These are phyloP conservation scores for Slavum lentiscoides DNA, from an alignment of 2,888 invertebrate genomes.

Conservation along the genomic window DNA sequence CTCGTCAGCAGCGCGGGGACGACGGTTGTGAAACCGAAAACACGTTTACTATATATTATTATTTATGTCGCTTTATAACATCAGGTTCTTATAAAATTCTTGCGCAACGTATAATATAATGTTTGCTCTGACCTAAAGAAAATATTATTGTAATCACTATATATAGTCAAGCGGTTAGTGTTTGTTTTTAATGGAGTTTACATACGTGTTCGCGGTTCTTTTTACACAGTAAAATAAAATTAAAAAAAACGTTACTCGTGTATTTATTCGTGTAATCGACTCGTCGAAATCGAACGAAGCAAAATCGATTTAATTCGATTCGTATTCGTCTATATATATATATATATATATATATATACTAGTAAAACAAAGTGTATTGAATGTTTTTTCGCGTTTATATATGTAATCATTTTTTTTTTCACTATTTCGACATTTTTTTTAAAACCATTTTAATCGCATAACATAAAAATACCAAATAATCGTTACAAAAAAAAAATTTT, in stretches of 20 bases:
- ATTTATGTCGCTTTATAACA: neutral
- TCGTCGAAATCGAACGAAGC: neutral
- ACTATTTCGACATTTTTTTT: too few relatives aligned
- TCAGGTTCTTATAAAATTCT: neutral
- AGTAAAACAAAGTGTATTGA: neutral
- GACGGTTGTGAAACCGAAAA: neutral
- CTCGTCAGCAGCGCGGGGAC: neutral
- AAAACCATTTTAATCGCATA: too few relatives aligned
- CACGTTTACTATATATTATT: neutral
- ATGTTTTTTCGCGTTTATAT: neutral
- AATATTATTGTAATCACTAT: constrained; percentile 30
- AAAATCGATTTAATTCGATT: neutral
- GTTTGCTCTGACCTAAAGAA: constrained; percentile 24
- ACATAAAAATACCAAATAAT: too few relatives aligned
- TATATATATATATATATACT: too few relatives aligned
- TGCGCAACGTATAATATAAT: neutral
- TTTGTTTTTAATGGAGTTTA: constrained; percentile 3
- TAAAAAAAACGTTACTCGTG: neutral
- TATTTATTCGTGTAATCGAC: neutral
- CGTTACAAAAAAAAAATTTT: too few relatives aligned
- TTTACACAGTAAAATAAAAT: neutral
- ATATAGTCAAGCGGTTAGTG: neutral
- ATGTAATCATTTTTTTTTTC: too few relatives aligned
- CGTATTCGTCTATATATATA: neutral
- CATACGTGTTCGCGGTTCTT: neutral